Base-by-base conservation (phyloP, 2,888 invertebrate genomes). In the Patella caerulea region DNA sequence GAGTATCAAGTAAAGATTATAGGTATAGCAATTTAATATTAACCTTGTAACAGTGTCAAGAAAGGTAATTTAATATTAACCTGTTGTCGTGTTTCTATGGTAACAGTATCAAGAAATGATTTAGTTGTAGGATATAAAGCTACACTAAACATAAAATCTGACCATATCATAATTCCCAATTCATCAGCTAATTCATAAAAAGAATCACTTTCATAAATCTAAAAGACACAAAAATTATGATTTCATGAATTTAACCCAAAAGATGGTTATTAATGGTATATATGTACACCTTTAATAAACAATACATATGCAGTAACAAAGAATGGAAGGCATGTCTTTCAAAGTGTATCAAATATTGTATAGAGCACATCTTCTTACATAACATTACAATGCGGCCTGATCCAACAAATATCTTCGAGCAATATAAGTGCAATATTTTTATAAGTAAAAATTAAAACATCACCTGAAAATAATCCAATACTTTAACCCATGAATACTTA, bases 141-240 rank as follows among this genome's bases (percentile, higher is more conserved):
- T 90, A 97, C 98, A 0, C 98, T 98, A 91, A 98, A 99, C 95
- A 98, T 96, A 90, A 98, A 95, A 92, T 99, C 99, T 83, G 99
- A 98, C 98, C 98, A 99, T 77, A 99, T 95, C 87, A 99, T 93
- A 72, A 99, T 95, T 1, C 99, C 99, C 73, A 96, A 93, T 88
- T 95, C 94, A 90, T 99, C 98, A 76, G 97, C 96, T 59, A 95
- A 91, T 81, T 92, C 86, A 91, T 99, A 99, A 91, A 99, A 98
- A 78, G 94, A 93, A 85, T 98, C 96, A 0, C 95, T 94, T 90
- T 98, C 98, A 88, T 98, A 99, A 0, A 97, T 80, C 88, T 89
- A 82, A 5, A 73, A 71, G 12, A 34, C 9, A 45, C 45, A 45
- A 45, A 45, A 45, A 45, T 45, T 7, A 45, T 45, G 4, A 45